These are phyloP conservation scores for Tetraneura akinire DNA, from an alignment of 1,140 invertebrate species.

Conservation along the genomic window DNA sequence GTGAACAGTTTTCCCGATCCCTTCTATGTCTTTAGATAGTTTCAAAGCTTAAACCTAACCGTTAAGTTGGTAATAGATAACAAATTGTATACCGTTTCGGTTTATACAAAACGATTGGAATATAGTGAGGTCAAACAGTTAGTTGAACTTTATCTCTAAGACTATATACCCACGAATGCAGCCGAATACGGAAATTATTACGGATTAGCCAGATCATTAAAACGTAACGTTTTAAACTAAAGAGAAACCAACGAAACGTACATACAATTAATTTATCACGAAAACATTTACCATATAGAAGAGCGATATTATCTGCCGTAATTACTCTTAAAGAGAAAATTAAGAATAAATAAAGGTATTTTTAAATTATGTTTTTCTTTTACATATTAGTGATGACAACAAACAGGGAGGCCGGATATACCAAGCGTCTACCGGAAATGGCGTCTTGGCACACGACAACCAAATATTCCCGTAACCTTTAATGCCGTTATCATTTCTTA, in stretches of 20 bases:
- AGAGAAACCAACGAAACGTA: slow-evolving; percentile 10
- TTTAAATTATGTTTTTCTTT: slow-evolving; percentile 17
- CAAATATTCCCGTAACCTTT: slow-evolving; percentile 41
- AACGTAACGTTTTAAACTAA: slow-evolving; percentile 1
- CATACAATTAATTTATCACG: not conserved
- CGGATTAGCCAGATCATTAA: slow-evolving; percentile 32
- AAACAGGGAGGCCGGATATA: not conserved
- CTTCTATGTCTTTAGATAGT: slow-evolving; percentile 19
- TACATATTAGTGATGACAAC: not conserved
- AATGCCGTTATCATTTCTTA: slow-evolving; percentile 39
- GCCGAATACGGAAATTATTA: slow-evolving; percentile 32
- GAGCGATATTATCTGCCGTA: not conserved
- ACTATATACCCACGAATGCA: not conserved
- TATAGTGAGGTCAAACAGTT: slow-evolving; percentile 11
- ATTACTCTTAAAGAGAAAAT: not conserved
- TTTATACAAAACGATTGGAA: slow-evolving; percentile 7
- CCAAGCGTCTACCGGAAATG: slow-evolving; percentile 38
- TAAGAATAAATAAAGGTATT: slow-evolving; percentile 3
- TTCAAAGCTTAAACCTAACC: slow-evolving; percentile 37
- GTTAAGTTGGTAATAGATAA: slow-evolving; percentile 42
- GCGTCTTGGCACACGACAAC: slow-evolving; percentile 34
- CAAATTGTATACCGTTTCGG: slow-evolving; percentile 39
- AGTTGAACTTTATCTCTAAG: slow-evolving; percentile 22
- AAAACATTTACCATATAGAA: not conserved
- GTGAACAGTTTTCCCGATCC: slow-evolving; percentile 1